Percentiles rank a stretch among this genome's conserved stretches.
These are phyloP conservation scores for Limanda limanda DNA, from an alignment of 2,113 vertebrate genomes.

Conservation along the genomic window DNA sequence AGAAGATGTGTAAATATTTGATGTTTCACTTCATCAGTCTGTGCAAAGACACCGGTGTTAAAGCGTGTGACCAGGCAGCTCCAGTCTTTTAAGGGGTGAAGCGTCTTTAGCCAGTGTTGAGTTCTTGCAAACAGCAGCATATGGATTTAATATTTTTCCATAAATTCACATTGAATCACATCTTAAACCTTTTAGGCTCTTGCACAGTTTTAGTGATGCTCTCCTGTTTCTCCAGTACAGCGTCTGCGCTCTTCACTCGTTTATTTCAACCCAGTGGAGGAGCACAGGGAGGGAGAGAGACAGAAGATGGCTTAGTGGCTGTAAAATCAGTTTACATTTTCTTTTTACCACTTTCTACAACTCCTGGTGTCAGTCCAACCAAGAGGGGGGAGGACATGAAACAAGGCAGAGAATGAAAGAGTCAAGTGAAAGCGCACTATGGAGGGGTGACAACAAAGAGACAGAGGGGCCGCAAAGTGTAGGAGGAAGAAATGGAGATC, in stretches of 20 bases:
- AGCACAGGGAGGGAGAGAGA: conserved; percentile 28
- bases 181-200: conserved; percentile 37
- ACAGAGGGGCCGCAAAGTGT: conserved; percentile 39
- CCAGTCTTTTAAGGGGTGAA: background rate
- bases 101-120: conserved; percentile 41
- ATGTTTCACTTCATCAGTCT: conserved; percentile 28
- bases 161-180: conserved; percentile 39
- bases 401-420: conserved; percentile 60
- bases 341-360: conserved; percentile 48
- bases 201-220: conserved; percentile 12
- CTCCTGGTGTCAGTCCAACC: conserved; percentile 49
- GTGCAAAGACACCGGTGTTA: conserved; percentile 25
- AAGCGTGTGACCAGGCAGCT: background rate
- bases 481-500: conserved; percentile 64
- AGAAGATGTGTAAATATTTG: conserved; percentile 38
- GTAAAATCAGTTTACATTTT: conserved; percentile 53
- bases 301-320: conserved; percentile 48
- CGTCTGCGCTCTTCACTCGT: conserved; percentile 16
- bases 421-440: conserved; percentile 46
- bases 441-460: conserved; percentile 60
- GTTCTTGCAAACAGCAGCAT: conserved; percentile 29
- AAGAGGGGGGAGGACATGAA: conserved; percentile 26
- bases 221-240: conserved; percentile 17
- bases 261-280: conserved; percentile 55
- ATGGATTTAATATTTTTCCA: conserved; percentile 33